Percentiles rank a stretch among this genome's conserved stretches.
phyloP scores from a whole-genome alignment of 2,797 vertebrate species.

The Sebastes cheni region DNA sequence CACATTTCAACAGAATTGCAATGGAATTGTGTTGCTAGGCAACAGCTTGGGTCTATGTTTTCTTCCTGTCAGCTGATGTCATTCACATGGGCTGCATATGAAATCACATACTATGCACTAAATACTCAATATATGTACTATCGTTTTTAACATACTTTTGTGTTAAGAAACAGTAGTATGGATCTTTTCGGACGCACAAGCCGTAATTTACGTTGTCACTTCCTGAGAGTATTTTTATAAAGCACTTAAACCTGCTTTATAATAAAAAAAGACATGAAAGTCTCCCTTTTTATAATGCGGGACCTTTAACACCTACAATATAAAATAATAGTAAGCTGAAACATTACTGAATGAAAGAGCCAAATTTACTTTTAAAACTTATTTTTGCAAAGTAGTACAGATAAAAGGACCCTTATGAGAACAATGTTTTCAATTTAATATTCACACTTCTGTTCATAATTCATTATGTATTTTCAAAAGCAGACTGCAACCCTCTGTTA shows the following conservation, averaged over 20 bases:
- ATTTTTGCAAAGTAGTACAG: background rate
- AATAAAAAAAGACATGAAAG: background rate
- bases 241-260: background rate
- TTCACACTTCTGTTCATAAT: slow-evolving; percentile 6
- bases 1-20: background rate
- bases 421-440: slow-evolving; percentile 1
- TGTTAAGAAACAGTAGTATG: background rate
- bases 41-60: background rate
- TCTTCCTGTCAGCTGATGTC: background rate
- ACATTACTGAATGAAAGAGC: background rate
- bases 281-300: background rate
- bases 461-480: slow-evolving; percentile 30
- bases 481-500: slow-evolving; percentile 29
- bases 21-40: background rate
- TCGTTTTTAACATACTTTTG: background rate
- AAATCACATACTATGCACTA: background rate
- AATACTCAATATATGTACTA: background rate
- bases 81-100: background rate
- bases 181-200: background rate
- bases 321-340: background rate
- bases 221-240: background rate
- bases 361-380: background rate
- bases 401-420: background rate
- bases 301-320: background rate
- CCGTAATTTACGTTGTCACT: background rate